A percentile compares a stretch with the other conserved stretches of the same genome.
Evolutionary conservation across 2,113 vertebrate genomes (phyloP).

Genomic region (Pongo pygmaeus): DNA sequence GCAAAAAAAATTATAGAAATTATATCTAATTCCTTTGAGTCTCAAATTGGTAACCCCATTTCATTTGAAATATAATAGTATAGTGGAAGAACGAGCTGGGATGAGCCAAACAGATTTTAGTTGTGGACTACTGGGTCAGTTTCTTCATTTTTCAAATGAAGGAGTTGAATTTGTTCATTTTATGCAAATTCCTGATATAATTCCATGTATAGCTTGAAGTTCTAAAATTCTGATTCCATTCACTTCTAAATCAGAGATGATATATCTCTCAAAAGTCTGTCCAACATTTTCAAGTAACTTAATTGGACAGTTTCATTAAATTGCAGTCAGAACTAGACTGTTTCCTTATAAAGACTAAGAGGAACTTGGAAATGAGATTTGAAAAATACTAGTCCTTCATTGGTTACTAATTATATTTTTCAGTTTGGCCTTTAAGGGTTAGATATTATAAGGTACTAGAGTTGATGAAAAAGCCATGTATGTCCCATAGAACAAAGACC

Average conservation of each 20-base stretch:
- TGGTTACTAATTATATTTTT: neutral
- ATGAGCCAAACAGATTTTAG: conserved; percentile 1
- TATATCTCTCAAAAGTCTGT: neutral
- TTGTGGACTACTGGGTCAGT: neutral
- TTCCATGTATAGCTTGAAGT: neutral
- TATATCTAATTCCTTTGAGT: neutral
- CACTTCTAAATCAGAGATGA: neutral
- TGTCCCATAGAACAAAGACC: neutral
- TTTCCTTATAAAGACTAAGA: conserved; percentile 15
- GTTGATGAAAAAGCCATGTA: neutral
- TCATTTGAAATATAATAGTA: neutral
- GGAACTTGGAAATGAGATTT: neutral
- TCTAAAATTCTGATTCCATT: neutral
- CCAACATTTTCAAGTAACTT: conserved; percentile 31
- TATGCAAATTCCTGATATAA: neutral
- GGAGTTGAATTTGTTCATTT: neutral
- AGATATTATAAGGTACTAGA: neutral
- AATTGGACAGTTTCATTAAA: neutral
- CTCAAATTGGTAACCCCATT: neutral
- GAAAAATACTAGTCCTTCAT: neutral
- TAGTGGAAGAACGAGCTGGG: neutral
- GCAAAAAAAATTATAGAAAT: neutral
- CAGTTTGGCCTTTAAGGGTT: neutral
- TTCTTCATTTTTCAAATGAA: neutral
- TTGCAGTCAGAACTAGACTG: neutral